Percentiles rank a stretch among this genome's conserved stretches.
phyloP scores from a whole-genome alignment of 2,113 vertebrate species.

The Carettochelys insculpta region DNA sequence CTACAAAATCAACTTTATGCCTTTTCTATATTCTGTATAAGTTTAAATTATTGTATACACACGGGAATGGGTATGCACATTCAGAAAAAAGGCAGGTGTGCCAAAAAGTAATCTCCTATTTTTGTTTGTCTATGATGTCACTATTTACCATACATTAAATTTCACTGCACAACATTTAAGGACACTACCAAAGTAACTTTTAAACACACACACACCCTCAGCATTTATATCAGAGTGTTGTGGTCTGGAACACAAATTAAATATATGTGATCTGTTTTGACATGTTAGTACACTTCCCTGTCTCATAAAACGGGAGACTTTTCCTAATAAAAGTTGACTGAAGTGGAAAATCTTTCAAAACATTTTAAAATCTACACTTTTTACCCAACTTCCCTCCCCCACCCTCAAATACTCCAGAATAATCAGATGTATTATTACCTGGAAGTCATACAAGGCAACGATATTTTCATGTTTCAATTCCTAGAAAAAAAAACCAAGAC shows the following conservation, averaged over 20 bases:
- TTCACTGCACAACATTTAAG: neutral
- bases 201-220: neutral
- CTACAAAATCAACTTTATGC: constrained; percentile 41
- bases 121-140: neutral
- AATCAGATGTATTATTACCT: constrained; percentile 79
- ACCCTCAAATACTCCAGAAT: neutral
- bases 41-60: neutral
- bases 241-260: neutral
- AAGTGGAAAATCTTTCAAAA: neutral
- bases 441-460: constrained; percentile 94
- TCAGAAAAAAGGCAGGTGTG: neutral
- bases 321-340: rapidly evolving
- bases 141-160: neutral
- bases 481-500: constrained; percentile 72
- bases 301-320: neutral
- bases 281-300: neutral
- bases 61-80: neutral
- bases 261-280: neutral
- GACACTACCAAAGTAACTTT: neutral
- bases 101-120: neutral
- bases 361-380: neutral
- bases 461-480: constrained; percentile 98
- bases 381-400: neutral
- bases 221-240: neutral
- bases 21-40: neutral